Evolutionary conservation across 2,888 invertebrate species (phyloP), one percentile per base, ranked within the genome.

Genomic region (Julus scandinavius): DNA sequence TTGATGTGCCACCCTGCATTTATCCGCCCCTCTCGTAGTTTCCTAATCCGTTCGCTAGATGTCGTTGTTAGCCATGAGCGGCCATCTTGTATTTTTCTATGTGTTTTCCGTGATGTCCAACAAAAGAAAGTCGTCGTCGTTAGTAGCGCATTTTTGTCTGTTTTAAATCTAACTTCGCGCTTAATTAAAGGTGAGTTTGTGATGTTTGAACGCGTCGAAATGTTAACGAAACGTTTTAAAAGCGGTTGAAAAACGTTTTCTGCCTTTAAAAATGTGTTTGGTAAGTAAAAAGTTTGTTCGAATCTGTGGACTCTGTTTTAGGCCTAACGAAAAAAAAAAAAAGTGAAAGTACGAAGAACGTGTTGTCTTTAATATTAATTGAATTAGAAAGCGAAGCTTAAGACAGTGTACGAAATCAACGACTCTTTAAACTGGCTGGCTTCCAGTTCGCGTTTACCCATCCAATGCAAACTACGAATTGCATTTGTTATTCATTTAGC

Each of bases 141-240:
- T n/a, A n/a, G 3, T 20, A 20, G 72, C 29, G n/a, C 7, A 2
- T 7, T 72, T 20, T 72, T 72, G 72, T 72, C 41, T 45, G 41
- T 45, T 45, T 45, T 45, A 5, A 72, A 72, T 2, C n/a, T 72
- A 20, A 5, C 7, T 72, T 72, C 29, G 72, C 72, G 72, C 29
- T 72, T 20, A 72, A 72, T 72, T 20, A 72, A 72, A 72, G 72
- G 72, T 72, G 72, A 72, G 72, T 72, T 72, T 20, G n/a, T n/a
- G 72, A 2, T 72, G n/a, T 72, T 72, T n/a, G n/a, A 72, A 72
- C 72, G 72, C 29, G 72, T 20, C n/a, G 29, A 72, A 20, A 72
- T 72, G 72, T 20, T 72, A 5, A 72, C 72, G 72, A 72, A 72
- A n/a, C n/a, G n/a, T 72, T 20, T n/a, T 72, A 2, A 5, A 7